Percentiles rank a stretch among this genome's conserved stretches.
phyloP scores from a whole-genome alignment of 2,888 invertebrate genomes.

The Nasonia oneida region DNA sequence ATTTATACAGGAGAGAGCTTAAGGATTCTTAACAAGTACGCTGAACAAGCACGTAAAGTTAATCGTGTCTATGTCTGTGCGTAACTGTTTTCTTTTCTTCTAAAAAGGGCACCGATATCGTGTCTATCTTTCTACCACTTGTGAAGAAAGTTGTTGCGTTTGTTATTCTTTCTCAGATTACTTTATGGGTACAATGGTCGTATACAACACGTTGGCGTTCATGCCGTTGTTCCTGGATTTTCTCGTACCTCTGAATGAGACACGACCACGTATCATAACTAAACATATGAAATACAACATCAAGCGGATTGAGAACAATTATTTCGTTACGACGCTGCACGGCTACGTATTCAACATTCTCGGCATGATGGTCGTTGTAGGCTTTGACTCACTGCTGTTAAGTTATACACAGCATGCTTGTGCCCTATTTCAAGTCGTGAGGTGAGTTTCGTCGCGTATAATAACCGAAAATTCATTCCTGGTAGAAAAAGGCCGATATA shows the following conservation, averaged over 20 bases:
- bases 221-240: not conserved
- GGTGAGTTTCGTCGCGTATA: not conserved
- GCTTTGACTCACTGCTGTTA: slow-evolving; percentile 10
- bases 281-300: slow-evolving; percentile 15
- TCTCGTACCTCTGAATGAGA: slow-evolving; percentile 6
- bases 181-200: not conserved
- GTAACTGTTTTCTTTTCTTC: not conserved
- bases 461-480: too few species aligned
- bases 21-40: not conserved
- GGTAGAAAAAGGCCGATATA: too few species aligned
- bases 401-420: slow-evolving; percentile 31
- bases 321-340: not conserved
- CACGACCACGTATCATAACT: not conserved
- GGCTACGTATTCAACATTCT: not conserved
- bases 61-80: not conserved
- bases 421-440: slow-evolving; percentile 33
- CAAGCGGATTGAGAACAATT: not conserved
- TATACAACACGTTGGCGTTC: not conserved
- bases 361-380: not conserved
- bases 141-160: too few species aligned
- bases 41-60: not conserved
- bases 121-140: too few species aligned
- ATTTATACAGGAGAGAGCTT: not conserved
- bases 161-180: not conserved
- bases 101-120: too few species aligned